A percentile compares a stretch with the other conserved stretches of the same genome.
These are phyloP conservation scores for Sarotherodon lohbergeri DNA, from an alignment of 2,113 vertebrate species.

Conservation along the genomic window DNA sequence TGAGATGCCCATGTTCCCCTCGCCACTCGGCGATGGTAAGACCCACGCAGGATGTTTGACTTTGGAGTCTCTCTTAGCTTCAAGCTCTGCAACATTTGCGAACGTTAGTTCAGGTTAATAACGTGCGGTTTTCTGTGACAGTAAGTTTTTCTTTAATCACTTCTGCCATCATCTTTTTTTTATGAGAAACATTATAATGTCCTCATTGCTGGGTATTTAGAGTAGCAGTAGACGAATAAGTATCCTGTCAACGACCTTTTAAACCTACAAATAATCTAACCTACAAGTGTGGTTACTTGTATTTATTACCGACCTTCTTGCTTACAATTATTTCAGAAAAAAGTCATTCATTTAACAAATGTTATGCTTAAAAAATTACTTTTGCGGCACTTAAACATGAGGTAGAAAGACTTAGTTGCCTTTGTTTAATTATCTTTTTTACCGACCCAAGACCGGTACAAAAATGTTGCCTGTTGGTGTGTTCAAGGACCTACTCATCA, in stretches of 20 bases:
- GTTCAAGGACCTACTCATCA: background rate
- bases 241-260: background rate
- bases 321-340: background rate
- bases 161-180: background rate
- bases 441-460: background rate
- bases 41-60: slow-evolving; percentile 8
- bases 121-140: background rate
- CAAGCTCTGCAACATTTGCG: background rate
- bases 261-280: background rate
- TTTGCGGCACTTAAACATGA: background rate
- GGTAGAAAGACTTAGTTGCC: background rate
- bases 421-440: background rate
- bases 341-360: background rate
- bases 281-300: background rate
- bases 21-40: slow-evolving; percentile 86
- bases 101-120: background rate
- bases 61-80: background rate
- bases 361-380: background rate
- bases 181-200: background rate
- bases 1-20: slow-evolving; percentile 82
- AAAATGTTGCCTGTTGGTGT: background rate
- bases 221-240: background rate
- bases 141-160: background rate
- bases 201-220: background rate
- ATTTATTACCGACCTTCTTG: background rate